A percentile compares a stretch with the other conserved stretches of the same genome.
Evolutionary conservation across 2,888 invertebrate genomes (phyloP).

Genomic region (Luperina nickerlii): DNA sequence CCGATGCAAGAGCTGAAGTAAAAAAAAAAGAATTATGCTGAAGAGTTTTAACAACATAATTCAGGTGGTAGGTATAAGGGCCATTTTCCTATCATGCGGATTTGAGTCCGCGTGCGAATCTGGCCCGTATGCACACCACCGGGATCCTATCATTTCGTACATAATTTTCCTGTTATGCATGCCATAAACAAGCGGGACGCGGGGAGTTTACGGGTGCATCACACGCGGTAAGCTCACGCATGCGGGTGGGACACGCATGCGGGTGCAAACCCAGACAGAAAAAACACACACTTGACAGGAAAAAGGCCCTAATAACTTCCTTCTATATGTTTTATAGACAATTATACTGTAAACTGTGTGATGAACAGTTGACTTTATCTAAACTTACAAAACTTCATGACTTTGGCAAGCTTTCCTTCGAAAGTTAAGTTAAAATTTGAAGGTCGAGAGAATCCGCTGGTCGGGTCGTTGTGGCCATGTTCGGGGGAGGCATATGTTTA

Average conservation of each 20-base stretch:
- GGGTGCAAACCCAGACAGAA: neutral
- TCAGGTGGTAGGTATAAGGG: neutral
- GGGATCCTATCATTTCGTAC: neutral
- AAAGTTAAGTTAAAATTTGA: neutral
- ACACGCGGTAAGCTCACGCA: neutral
- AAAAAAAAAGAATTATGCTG: neutral
- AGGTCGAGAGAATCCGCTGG: neutral
- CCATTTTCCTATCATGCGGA: neutral
- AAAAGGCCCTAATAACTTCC: neutral
- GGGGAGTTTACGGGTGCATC: neutral
- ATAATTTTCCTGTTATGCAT: neutral
- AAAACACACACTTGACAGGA: neutral
- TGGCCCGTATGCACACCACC: neutral
- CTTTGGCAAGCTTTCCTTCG: neutral
- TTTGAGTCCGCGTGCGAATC: neutral
- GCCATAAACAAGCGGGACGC: neutral
- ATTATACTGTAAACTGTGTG: neutral
- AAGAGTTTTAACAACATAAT: neutral
- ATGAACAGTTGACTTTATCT: neutral
- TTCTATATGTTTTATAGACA: neutral
- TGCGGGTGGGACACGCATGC: neutral
- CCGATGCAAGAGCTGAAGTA: neutral
- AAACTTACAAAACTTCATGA: neutral
- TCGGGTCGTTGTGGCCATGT: neutral
- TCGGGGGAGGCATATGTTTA: neutral